These are phyloP conservation scores for Brachionus angularis DNA, from an alignment of 1,140 invertebrate genomes.

Conservation along the genomic window DNA sequence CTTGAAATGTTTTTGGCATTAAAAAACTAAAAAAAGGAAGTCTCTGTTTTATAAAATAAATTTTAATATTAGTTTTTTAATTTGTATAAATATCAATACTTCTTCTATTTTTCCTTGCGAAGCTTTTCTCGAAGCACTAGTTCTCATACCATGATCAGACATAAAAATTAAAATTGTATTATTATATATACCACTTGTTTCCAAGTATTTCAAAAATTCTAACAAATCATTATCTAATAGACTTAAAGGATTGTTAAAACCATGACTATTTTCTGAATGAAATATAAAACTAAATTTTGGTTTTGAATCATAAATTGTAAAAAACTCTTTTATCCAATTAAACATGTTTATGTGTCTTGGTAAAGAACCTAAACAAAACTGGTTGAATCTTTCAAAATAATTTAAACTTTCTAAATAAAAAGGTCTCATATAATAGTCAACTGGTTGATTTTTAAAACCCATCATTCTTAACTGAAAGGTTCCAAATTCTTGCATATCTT, in stretches of 20 bases:
- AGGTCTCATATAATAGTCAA: conserved; percentile 82
- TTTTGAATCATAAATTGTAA: conserved; percentile 61
- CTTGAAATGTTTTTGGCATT: conserved; percentile 68
- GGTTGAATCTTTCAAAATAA: conserved; percentile 46
- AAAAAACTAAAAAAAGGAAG: conserved; percentile 76
- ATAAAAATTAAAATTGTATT: conserved; percentile 76
- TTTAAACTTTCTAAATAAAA: conserved; percentile 67
- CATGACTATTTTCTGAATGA: conserved; percentile 80
- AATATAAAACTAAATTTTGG: conserved; percentile 79
- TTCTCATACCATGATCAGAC: conserved; percentile 78
- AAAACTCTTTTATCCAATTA: conserved; percentile 66
- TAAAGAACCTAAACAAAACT: conserved; percentile 70
- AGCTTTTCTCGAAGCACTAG: conserved; percentile 70
- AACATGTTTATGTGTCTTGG: conserved; percentile 70
- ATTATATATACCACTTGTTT: conserved; percentile 63
- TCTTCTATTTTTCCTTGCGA: conserved; percentile 82
- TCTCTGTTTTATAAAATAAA: too few relatives aligned
- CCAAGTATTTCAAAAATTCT: conserved; percentile 62
- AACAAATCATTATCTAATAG: conserved; percentile 70
- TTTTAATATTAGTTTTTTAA: not conserved
- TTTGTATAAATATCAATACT: conserved; percentile 12
- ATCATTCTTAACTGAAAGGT: conserved; percentile 85
- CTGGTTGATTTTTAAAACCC: conserved; percentile 76
- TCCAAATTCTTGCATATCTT: conserved; percentile 76
- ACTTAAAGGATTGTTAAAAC: conserved; percentile 73